Evolutionary conservation across 2,797 vertebrate species (phyloP).

Genomic region (Tragelaphus eurycerus): DNA sequence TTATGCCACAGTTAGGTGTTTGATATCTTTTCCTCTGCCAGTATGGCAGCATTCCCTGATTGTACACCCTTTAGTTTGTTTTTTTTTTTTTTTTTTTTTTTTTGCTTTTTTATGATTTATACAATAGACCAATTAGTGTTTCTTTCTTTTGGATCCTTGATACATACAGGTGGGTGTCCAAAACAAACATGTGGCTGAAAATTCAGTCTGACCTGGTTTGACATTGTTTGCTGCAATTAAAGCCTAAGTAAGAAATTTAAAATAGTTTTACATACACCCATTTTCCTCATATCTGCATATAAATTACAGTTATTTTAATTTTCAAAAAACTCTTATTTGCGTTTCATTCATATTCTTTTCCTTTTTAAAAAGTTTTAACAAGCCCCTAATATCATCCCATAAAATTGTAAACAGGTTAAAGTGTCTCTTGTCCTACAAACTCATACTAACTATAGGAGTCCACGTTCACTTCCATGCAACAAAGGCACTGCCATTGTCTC

Average conservation of each 20-base stretch:
- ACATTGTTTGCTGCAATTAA: background rate
- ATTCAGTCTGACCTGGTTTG: background rate
- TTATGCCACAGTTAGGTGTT: background rate
- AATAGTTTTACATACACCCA: background rate
- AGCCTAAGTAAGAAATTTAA: background rate
- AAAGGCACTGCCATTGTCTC: background rate
- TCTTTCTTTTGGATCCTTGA: background rate
- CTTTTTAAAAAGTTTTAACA: background rate
- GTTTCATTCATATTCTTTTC: background rate
- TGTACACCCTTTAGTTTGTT: background rate
- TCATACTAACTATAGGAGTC: background rate
- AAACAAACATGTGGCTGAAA: background rate
- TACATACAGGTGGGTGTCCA: background rate
- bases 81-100: fast-evolving
- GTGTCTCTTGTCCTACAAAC: background rate
- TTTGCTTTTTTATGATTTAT: background rate
- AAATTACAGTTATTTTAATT: background rate
- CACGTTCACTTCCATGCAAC: background rate
- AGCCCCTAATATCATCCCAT: background rate
- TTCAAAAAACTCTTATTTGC: background rate
- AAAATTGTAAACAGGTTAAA: background rate
- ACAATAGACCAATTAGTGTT: background rate
- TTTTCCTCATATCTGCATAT: background rate
- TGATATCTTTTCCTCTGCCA: background rate
- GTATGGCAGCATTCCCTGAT: background rate